A percentile compares a stretch with the other conserved stretches of the same genome.
Evolutionary conservation across 2,113 vertebrate species (phyloP).

Genomic region (Guaruba guarouba): DNA sequence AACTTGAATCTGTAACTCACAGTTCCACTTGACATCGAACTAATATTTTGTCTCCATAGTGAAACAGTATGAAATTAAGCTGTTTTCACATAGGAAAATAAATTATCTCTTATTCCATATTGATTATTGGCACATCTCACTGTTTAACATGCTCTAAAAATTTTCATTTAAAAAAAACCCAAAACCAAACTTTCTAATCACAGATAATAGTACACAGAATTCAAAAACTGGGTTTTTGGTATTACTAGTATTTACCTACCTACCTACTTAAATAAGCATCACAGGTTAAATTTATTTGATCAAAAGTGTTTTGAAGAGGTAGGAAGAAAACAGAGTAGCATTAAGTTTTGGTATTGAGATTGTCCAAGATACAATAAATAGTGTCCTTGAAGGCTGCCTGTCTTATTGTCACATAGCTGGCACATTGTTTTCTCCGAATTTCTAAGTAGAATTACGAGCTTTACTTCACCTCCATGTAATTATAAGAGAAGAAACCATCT

Average conservation of each 20-base stretch:
- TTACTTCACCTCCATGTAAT: neutral
- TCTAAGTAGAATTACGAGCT: neutral
- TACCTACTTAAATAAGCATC: neutral
- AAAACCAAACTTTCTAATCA: neutral
- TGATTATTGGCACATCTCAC: neutral
- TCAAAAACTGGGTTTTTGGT: neutral
- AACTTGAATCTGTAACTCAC: neutral
- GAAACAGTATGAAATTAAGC: neutral
- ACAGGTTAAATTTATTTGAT: neutral
- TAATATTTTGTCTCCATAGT: neutral
- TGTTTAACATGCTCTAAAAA: neutral
- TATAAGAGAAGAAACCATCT: neutral
- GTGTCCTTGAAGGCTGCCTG: neutral
- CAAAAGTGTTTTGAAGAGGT: neutral
- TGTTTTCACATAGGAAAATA: neutral
- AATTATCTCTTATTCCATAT: neutral
- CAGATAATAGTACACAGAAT: neutral
- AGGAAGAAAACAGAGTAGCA: neutral
- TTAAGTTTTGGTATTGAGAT: neutral
- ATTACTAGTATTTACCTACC: neutral
- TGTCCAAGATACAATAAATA: neutral
- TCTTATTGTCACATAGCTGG: neutral
- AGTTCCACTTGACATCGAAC: neutral
- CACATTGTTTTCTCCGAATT: neutral
- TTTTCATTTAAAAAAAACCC: neutral